Evolutionary conservation across 2,113 vertebrate genomes (phyloP), one percentile per base, ranked within the genome.

Genomic region (Oxyura jamaicensis): DNA sequence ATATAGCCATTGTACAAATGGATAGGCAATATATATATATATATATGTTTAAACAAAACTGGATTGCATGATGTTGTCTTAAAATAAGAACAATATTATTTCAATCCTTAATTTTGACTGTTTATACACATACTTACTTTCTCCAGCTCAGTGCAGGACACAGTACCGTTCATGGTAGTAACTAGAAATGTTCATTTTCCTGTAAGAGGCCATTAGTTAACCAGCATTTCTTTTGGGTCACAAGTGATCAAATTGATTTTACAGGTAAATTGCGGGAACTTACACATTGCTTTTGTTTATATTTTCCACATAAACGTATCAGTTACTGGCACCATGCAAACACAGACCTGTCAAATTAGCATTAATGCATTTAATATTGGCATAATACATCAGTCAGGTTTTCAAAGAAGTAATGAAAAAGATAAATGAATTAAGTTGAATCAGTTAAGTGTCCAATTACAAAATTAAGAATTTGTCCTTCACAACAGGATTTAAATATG

Each of bases 401-500:
- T 92, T 39, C 44, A 16, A 83, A 88, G 89, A 2, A 76, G 76
- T 29, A 94, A 95, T 13, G 67, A 95, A 46, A 58, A 44, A 92
- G 28, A 91, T 20, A 66, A 94, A 86, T 67, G 8, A 80, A 84
- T 18, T 23, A 55, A 88, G 21, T 28, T 56, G 19, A 94, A 69
- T 83, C n/a, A 83, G 18, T 65, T 91, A 94, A 96, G 79, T 96
- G 90, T 88, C 91, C 67, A 35, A 75, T 87, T 66, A 77, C 17
- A 91, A 71, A 96, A 94, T 83, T 63, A 95, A 31, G 75, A 88
- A 74, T 31, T 92, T 95, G 55, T 36, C 46, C 55, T 96, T 87
- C 76, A 75, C 33, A 86, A 88, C 16, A 91, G 86, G 66, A 89
- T 72, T 82, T 92, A 42, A 94, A 87, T 44, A 83, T 78, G 48